Conservation (phyloP, 2,888 invertebrate genomes). For the Cataglyphis albicans region DNA sequence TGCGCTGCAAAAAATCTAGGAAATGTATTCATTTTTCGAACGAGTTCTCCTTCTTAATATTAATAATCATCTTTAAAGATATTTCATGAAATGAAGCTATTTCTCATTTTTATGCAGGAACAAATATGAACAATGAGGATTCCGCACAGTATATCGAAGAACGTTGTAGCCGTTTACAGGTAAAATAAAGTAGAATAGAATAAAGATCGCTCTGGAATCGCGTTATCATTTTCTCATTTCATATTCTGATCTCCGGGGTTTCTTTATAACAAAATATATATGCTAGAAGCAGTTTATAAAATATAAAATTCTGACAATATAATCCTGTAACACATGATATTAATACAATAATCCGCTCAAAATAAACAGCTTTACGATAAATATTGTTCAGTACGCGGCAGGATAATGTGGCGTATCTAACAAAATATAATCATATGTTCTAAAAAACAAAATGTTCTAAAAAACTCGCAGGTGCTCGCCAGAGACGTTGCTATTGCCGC, state of each 20-base stretch:
- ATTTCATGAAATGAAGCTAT: neutral
- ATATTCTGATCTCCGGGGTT: neutral
- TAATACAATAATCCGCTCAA: neutral
- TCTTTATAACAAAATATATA: neutral
- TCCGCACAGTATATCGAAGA: constrained; percentile 77
- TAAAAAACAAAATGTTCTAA: constrained; percentile 2
- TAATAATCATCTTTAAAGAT: neutral
- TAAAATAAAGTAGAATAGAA: constrained; percentile 53
- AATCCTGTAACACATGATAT: neutral
- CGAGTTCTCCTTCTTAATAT: no score
- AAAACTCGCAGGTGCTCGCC: constrained; percentile 78
- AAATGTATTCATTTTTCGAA: no score
- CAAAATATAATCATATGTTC: neutral
- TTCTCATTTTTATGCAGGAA: neutral
- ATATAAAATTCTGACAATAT: neutral
- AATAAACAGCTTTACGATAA: neutral
- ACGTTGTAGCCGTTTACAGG: constrained; percentile 79
- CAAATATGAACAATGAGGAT: constrained; percentile 74
- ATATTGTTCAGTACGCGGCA: neutral
- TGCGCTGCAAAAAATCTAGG: no score
- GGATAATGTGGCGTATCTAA: neutral
- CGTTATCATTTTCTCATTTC: constrained; percentile 19
- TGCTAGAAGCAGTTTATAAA: neutral
- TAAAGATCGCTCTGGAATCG: no score
- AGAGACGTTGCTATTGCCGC: constrained; percentile 73